phyloP scores from a whole-genome alignment of 2,888 invertebrate genomes.

The Lithosia quadra region DNA sequence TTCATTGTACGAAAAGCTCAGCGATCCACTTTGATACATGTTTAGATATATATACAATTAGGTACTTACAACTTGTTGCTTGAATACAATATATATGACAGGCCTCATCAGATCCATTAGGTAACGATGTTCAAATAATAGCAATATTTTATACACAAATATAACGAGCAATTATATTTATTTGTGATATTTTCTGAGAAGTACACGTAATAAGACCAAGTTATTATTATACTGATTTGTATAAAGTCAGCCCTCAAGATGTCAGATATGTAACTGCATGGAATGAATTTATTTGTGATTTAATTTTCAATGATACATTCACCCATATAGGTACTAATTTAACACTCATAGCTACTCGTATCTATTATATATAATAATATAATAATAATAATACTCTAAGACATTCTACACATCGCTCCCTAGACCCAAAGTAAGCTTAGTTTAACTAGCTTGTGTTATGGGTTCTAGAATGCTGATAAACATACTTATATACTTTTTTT shows the following conservation, averaged over 20 bases:
- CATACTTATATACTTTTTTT: too few species aligned
- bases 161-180: constrained; percentile 27
- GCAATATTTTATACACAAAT: constrained; percentile 25
- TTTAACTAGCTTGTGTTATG: too few species aligned
- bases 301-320: neutral
- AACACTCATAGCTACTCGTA: too few species aligned
- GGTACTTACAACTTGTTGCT: constrained; percentile 25
- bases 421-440: too few species aligned
- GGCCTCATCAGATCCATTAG: constrained; percentile 17
- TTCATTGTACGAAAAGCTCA: constrained; percentile 50
- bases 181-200: constrained; percentile 21
- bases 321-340: too few species aligned
- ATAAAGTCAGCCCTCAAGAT: neutral
- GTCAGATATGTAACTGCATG: neutral
- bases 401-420: too few species aligned
- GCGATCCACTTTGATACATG: constrained; percentile 9
- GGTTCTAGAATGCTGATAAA: too few species aligned
- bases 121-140: constrained; percentile 26
- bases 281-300: neutral
- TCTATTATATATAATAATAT: too few species aligned
- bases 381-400: too few species aligned
- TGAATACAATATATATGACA: constrained; percentile 22
- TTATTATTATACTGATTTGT: constrained; percentile 12
- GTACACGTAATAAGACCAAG: constrained; percentile 20
- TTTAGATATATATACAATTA: constrained; percentile 19